These are phyloP conservation scores for Gymnocheta viridis DNA, from an alignment of 2,888 invertebrate genomes.

Conservation along the genomic window DNA sequence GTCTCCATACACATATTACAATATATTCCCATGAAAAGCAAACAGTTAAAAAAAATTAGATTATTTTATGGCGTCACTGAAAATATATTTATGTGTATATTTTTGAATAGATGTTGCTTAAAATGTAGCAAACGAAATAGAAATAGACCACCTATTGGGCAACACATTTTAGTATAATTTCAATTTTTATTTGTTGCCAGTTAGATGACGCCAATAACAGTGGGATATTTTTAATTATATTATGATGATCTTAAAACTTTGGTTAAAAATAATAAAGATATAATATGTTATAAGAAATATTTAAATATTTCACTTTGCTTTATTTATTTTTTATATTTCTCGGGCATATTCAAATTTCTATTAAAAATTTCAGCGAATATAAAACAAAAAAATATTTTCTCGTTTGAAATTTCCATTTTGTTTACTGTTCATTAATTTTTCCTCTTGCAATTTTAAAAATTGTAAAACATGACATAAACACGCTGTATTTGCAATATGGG, in stretches of 20 bases:
- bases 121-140: conserved; percentile 22
- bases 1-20: background rate
- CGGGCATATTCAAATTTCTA: too few relatives aligned
- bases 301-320: too few relatives aligned
- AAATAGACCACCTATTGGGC: conserved; percentile 48
- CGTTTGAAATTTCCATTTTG: background rate
- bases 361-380: too few relatives aligned
- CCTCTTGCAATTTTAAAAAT: conserved; percentile 44
- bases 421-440: conserved; percentile 23
- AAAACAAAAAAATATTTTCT: too few relatives aligned
- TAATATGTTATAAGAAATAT: background rate
- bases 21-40: background rate
- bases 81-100: background rate
- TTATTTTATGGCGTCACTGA: conserved; percentile 40
- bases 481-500: conserved; percentile 54
- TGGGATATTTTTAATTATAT: conserved; percentile 20
- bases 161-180: conserved; percentile 18
- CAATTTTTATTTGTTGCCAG: conserved; percentile 22
- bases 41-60: conserved; percentile 37
- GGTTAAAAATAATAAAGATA: background rate
- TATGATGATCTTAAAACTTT: background rate
- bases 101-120: background rate
- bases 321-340: too few relatives aligned
- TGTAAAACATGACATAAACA: conserved; percentile 65
- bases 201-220: conserved; percentile 39